These are phyloP conservation scores for Morbakka virulenta DNA, from an alignment of 30 jellyfish, hydroid and myxozoan genomes.

Conservation along the genomic window DNA sequence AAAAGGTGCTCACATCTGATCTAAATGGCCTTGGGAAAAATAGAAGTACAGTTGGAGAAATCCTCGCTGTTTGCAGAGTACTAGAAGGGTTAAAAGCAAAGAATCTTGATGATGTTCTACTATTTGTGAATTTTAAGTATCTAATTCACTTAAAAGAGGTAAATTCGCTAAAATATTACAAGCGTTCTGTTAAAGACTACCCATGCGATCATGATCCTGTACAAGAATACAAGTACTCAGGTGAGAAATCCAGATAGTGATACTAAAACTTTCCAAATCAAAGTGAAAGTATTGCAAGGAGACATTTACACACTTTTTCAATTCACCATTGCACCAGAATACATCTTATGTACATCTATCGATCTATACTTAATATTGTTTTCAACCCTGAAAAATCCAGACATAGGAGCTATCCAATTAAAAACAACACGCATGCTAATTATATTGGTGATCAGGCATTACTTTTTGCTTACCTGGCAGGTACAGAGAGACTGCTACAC, in stretches of 20 bases:
- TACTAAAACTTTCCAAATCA: background rate
- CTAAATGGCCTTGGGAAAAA: too few species aligned
- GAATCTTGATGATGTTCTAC: background rate
- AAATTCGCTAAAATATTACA: too few species aligned
- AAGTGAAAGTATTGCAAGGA: background rate
- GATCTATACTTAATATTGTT: too few species aligned
- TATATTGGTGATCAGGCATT: too few species aligned
- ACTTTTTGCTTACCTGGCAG: too few species aligned
- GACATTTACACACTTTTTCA: constrained; percentile 7
- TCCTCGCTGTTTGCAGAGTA: constrained; percentile 9
- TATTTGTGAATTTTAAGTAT: background rate
- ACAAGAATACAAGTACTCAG: background rate
- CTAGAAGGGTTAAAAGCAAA: constrained; percentile 9
- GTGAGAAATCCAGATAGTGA: constrained; percentile 14
- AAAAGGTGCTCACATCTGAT: too few species aligned
- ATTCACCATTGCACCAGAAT: background rate
- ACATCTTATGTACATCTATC: background rate
- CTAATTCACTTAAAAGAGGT: too few species aligned
- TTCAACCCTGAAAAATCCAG: too few species aligned
- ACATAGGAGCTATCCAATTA: too few species aligned
- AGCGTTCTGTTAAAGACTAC: background rate
- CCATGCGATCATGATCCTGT: constrained; percentile 6
- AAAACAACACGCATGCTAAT: too few species aligned
- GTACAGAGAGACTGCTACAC: too few species aligned
- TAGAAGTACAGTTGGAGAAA: too few species aligned